Base-by-base conservation (phyloP, 2,888 invertebrate species). In the Tyria jacobaeae region DNA sequence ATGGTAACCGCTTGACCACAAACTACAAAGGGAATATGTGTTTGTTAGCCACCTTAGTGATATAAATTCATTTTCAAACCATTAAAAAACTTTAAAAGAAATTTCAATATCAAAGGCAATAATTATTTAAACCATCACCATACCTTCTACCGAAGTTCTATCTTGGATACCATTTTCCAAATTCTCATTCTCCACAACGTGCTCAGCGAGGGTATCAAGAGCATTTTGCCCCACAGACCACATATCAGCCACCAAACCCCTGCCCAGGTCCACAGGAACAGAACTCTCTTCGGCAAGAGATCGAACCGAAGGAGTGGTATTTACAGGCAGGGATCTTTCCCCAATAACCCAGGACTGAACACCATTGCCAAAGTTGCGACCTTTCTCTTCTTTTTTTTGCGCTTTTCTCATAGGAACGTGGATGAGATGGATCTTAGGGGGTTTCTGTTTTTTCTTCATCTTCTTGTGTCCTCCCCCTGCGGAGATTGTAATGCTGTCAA, bases 401-500 rank as follows among this genome's bases (percentile, higher is more conserved):
- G 75, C 77, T 59, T 82, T 82, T 6, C 81, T 68, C 65, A 83
- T 66, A 0, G 83, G 83, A 75, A 88, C 80, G 1, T 90, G 89
- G 54, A 90, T 71, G 3, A 93, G 81, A 63, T 94, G 94, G 68
- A 93, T 89, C 64, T 91, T 92, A 0, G 90, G 79, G 0, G 93
- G 93, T 35, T 90, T 91, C 31, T 91, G 91, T 77, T 90, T 90
- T 60, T 90, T 92, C 73, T 89, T 90, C 76, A 83, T 88, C 69
- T 92, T 90, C 53, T 86, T 86, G 9, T 85, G 85, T 1, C 76
- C 70, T 1, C 83, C 80, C 0, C 83, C 80, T 0, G 91, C 78
- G 2, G 91, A 87, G n/a, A 91, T 90, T 0, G 91, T 94, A 56
- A 93, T 91, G 82, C 86, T 85, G 84, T 91, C 92, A 41, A 90